Evolutionary conservation across 1,140 invertebrate genomes (phyloP).

Genomic region (Euura saliciscinereae): DNA sequence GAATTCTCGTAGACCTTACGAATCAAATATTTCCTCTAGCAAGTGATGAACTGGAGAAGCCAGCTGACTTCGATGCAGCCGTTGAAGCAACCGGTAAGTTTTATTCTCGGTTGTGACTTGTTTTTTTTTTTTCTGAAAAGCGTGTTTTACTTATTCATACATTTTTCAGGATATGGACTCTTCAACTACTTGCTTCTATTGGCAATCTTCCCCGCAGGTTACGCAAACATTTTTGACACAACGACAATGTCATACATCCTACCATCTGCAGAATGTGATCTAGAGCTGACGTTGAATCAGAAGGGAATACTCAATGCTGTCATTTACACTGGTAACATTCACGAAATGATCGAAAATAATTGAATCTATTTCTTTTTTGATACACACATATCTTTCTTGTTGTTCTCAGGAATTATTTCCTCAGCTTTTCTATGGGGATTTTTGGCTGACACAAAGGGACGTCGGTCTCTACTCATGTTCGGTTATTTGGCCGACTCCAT

Average conservation of each 20-base stretch:
- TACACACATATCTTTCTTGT: conserved; percentile 65
- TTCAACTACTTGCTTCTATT: conserved; percentile 48
- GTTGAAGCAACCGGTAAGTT: conserved; percentile 58
- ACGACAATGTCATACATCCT: conserved; percentile 49
- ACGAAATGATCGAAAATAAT: neutral
- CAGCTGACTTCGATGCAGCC: conserved; percentile 67
- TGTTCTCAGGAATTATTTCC: conserved; percentile 71
- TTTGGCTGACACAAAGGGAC: conserved; percentile 73
- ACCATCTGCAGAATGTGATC: conserved; percentile 50
- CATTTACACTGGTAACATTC: conserved; percentile 53
- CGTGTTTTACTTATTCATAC: neutral
- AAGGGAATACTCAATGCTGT: conserved; percentile 53
- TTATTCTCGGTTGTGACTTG: neutral
- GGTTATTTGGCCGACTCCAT: conserved; percentile 71
- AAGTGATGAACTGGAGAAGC: conserved; percentile 31
- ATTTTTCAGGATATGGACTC: conserved; percentile 46
- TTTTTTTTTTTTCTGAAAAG: neutral
- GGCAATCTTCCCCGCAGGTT: conserved; percentile 45
- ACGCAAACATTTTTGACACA: conserved; percentile 46
- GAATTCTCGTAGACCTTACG: too few species aligned
- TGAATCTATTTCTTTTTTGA: neutral
- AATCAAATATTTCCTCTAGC: too few species aligned
- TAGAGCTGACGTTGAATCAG: conserved; percentile 43
- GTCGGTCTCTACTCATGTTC: conserved; percentile 68
- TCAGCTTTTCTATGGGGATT: conserved; percentile 81